These are phyloP conservation scores for Heterodera schachtii DNA, from an alignment of 1,140 invertebrate genomes.

Conservation along the genomic window DNA sequence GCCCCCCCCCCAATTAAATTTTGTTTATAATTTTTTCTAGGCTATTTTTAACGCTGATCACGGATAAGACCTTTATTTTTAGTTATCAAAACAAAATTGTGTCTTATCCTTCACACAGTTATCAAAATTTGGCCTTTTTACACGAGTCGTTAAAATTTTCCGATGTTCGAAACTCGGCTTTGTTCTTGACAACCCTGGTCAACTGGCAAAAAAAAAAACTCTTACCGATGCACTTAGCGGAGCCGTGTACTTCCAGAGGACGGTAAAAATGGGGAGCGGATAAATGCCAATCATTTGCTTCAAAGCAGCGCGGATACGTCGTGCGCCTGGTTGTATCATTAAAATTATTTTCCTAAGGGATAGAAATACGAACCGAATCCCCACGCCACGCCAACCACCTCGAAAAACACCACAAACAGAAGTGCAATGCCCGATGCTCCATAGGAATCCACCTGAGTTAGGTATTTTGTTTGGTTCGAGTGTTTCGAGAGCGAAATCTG, in stretches of 20 bases:
- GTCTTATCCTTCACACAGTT: too few relatives aligned
- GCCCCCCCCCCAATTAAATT: too few relatives aligned
- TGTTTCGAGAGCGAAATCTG: too few relatives aligned
- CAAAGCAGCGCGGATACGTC: conserved; percentile 93
- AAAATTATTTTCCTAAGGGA: background rate
- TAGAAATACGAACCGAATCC: conserved; percentile 77
- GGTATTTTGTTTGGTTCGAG: too few relatives aligned
- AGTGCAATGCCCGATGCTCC: conserved; percentile 85
- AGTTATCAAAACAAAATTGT: too few relatives aligned
- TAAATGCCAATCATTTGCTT: conserved; percentile 98
- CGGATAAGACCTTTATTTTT: too few relatives aligned
- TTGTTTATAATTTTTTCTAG: too few relatives aligned
- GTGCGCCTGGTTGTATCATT: conserved; percentile 71
- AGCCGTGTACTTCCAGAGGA: conserved; percentile 84
- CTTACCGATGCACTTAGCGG: conserved; percentile 80
- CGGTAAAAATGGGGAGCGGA: conserved; percentile 85
- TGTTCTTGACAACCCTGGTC: too few relatives aligned
- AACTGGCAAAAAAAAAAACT: background rate
- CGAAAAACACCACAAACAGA: conserved; percentile 92
- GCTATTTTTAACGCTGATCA: too few relatives aligned
- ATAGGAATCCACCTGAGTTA: conserved; percentile 75
- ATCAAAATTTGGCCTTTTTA: too few relatives aligned
- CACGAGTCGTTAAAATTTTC: too few relatives aligned
- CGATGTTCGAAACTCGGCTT: too few relatives aligned
- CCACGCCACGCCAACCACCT: conserved; percentile 93